These are phyloP conservation scores for Sylvia atricapilla DNA, from an alignment of 2,113 vertebrate genomes.

Conservation along the genomic window DNA sequence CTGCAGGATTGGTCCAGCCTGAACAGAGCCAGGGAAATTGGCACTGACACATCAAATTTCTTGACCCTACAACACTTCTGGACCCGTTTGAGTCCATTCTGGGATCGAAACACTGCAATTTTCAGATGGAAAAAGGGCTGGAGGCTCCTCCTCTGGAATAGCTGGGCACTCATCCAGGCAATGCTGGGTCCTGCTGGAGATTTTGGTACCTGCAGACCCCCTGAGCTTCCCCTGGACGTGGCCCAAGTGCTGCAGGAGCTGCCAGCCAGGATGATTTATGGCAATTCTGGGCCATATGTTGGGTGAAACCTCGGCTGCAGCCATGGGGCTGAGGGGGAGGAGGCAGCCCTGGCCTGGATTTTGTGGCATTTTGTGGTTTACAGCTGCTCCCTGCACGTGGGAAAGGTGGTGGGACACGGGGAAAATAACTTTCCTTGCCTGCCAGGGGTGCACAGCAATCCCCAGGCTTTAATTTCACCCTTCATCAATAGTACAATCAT, in stretches of 20 bases:
- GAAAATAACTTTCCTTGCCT: background rate
- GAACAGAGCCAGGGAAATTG: background rate
- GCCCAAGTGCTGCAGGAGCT: conserved; percentile 13
- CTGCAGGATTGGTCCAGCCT: background rate
- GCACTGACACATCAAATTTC: background rate
- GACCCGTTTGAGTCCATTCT: rapidly evolving
- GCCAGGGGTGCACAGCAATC: background rate
- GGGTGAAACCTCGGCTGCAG: background rate
- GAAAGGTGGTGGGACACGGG: background rate
- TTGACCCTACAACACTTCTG: background rate
- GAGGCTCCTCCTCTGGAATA: background rate
- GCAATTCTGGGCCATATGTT: conserved; percentile 15
- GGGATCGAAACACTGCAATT: background rate
- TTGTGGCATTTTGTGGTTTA: background rate
- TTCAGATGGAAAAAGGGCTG: background rate
- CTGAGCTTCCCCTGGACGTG: background rate
- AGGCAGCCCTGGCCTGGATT: background rate
- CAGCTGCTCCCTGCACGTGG: background rate
- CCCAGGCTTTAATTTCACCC: background rate
- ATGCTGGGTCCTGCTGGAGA: background rate
- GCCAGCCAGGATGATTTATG: conserved; percentile 44
- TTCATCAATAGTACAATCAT: background rate
- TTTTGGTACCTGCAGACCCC: conserved; percentile 19
- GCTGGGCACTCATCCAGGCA: background rate
- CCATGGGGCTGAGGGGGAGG: background rate